These are phyloP conservation scores for Mola mola DNA, from an alignment of 2,113 vertebrate species.

Conservation along the genomic window DNA sequence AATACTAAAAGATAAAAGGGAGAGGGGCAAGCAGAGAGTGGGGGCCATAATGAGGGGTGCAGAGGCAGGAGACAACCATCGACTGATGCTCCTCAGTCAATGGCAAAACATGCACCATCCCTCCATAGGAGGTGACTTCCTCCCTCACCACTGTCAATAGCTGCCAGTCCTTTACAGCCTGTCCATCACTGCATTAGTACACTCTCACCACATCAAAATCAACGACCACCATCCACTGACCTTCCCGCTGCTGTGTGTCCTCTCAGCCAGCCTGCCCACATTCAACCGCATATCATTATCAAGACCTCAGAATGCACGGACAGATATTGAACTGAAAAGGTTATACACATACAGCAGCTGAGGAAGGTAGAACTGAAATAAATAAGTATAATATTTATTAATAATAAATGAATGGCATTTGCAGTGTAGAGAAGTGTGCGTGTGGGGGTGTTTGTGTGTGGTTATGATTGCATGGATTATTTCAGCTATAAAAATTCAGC, in stretches of 20 bases:
- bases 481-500: conserved; percentile 49
- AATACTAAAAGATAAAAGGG: conserved; percentile 54
- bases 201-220: conserved; percentile 66
- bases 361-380: conserved; percentile 55
- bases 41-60: conserved; percentile 67
- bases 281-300: conserved; percentile 58
- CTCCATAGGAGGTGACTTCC: conserved; percentile 46
- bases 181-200: conserved; percentile 53
- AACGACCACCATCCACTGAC: conserved; percentile 63
- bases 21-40: conserved; percentile 13
- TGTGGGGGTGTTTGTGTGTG: conserved; percentile 31
- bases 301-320: conserved; percentile 58
- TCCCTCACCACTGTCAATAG: conserved; percentile 65
- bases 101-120: conserved; percentile 62
- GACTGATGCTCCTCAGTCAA: conserved; percentile 68
- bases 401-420: conserved; percentile 81
- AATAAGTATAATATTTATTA: conserved; percentile 74
- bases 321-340: conserved; percentile 64
- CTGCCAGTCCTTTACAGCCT: conserved; percentile 71
- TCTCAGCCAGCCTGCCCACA: conserved; percentile 17
- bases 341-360: conserved; percentile 49
- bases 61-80: conserved; percentile 76
- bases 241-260: conserved; percentile 63
- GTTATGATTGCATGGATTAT: conserved; percentile 53
- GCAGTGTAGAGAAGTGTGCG: conserved; percentile 56